Conservation (phyloP, 2,888 invertebrate genomes). For the Caenorhabditis plicata region DNA sequence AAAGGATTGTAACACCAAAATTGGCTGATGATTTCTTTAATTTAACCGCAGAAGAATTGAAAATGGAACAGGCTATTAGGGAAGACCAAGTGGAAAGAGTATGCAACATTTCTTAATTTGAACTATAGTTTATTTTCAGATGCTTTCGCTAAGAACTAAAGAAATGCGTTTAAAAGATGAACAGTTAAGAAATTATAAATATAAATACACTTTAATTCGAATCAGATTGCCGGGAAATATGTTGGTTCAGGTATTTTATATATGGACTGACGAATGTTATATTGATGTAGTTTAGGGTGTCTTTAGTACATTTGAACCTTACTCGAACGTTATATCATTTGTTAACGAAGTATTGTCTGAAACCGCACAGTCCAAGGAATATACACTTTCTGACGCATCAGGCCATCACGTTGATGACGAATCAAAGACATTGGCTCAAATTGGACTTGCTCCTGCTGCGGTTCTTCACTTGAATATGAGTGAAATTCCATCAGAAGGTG, state of each 20-base stretch:
- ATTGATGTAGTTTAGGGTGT: conserved; percentile 44
- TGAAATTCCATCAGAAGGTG: neutral
- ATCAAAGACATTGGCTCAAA: conserved; percentile 77
- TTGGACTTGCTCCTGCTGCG: conserved; percentile 80
- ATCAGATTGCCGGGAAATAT: conserved; percentile 78
- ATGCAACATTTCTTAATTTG: conserved; percentile 1
- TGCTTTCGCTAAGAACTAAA: conserved; percentile 84
- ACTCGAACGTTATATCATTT: conserved; percentile 47
- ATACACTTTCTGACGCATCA: conserved; percentile 40
- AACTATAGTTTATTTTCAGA: conserved; percentile 8
- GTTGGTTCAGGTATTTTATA: conserved; percentile 49
- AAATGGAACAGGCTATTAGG: conserved; percentile 43
- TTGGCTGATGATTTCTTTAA: conserved; percentile 84
- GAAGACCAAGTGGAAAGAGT: conserved; percentile 45
- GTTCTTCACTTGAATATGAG: conserved; percentile 78
- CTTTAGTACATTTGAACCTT: conserved; percentile 48
- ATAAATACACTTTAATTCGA: conserved; percentile 82
- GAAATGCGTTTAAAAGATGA: conserved; percentile 92
- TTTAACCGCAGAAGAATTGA: conserved; percentile 78
- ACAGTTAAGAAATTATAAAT: conserved; percentile 78
- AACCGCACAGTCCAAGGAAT: conserved; percentile 18
- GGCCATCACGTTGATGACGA: conserved; percentile 58
- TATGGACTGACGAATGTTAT: neutral
- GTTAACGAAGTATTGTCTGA: conserved; percentile 26
- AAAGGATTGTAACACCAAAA: conserved; percentile 67